Conservation (phyloP, 2,113 vertebrate species). For the Zosterops japonicus region DNA sequence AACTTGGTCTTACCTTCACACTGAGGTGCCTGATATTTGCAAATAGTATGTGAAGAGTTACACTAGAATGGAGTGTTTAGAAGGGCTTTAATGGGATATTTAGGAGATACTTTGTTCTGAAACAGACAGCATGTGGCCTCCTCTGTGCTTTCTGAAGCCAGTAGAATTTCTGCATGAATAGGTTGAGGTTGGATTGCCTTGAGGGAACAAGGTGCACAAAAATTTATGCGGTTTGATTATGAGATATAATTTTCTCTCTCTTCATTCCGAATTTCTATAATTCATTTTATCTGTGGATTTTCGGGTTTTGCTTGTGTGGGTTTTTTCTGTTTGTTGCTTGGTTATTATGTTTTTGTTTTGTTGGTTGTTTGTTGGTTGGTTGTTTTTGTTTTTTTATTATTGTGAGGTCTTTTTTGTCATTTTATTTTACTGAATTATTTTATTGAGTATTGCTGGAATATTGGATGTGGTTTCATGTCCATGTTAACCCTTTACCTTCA, state of each 20-base stretch:
- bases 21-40: neutral
- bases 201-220: neutral
- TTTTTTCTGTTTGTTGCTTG: neutral
- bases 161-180: neutral
- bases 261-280: neutral
- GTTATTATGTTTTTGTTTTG: neutral
- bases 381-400: too few relatives aligned
- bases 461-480: neutral
- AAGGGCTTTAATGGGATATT: neutral
- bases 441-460: neutral
- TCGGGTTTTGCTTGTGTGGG: fast-evolving
- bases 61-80: neutral
- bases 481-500: neutral
- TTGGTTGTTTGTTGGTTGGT: neutral
- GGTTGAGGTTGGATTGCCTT: neutral
- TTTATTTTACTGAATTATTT: neutral
- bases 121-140: neutral
- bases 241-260: neutral
- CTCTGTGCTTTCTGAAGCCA: neutral
- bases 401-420: neutral
- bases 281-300: neutral
- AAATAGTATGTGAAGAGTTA: neutral
- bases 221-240: neutral
- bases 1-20: neutral
- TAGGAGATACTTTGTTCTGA: neutral